Percentiles rank a stretch among this genome's conserved stretches.
Conservation (phyloP, 2,113 vertebrate genomes). For the Cyanistes caeruleus region DNA sequence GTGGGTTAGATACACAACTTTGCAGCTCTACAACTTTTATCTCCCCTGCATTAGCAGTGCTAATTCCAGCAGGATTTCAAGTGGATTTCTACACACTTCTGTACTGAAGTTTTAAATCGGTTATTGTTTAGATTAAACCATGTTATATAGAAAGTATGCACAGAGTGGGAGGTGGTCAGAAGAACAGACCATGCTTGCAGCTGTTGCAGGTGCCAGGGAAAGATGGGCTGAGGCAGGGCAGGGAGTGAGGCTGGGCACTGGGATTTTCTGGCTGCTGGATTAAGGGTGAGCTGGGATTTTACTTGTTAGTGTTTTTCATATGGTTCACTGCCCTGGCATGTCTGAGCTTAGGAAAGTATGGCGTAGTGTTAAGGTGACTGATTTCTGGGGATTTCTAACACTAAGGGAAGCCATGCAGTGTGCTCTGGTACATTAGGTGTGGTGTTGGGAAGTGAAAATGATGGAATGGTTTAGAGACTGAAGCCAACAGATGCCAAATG, state of each 20-base stretch:
- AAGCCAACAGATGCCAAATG: neutral
- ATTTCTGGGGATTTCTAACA: neutral
- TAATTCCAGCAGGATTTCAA: neutral
- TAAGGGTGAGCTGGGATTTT: neutral
- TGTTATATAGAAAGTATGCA: neutral
- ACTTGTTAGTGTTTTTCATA: neutral
- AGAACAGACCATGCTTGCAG: neutral
- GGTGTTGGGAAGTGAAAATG: neutral
- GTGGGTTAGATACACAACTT: neutral
- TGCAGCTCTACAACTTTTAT: neutral
- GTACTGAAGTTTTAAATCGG: neutral
- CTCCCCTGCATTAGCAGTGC: neutral
- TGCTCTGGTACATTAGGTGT: rapidly evolving
- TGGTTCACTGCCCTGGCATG: neutral
- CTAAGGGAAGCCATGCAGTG: neutral
- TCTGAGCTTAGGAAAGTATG: neutral
- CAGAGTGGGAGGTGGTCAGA: neutral
- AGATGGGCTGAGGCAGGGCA: neutral
- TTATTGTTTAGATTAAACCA: neutral
- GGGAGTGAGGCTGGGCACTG: neutral
- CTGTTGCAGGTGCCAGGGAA: rapidly evolving
- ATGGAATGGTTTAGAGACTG: neutral
- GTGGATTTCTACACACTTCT: neutral
- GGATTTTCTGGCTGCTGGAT: neutral
- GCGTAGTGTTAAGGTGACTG: neutral